A percentile compares a stretch with the other conserved stretches of the same genome.
phyloP scores from a whole-genome alignment of 2,113 vertebrate species.

The Brachyhypopomus occidentalis region DNA sequence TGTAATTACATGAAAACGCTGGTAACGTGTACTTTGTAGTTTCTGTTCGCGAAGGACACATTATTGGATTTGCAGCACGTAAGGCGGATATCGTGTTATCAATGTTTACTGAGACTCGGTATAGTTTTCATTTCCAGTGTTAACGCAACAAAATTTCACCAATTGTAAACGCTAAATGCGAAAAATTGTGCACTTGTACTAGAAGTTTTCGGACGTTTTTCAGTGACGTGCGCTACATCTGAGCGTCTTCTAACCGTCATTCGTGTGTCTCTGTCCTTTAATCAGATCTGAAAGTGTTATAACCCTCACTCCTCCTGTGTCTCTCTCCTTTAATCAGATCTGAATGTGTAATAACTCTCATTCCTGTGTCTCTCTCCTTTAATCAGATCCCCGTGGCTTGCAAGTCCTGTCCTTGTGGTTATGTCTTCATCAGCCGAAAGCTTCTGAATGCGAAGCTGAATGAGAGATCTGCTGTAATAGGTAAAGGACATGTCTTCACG shows the following conservation, averaged over 20 bases:
- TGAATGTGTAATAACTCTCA: too few species aligned
- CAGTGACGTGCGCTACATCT: too few species aligned
- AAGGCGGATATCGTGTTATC: neutral
- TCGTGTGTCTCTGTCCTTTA: constrained; percentile 39
- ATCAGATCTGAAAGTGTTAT: constrained; percentile 74
- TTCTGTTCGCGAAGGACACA: constrained; percentile 1
- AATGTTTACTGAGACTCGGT: neutral
- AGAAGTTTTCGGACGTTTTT: too few species aligned
- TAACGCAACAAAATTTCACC: too few species aligned
- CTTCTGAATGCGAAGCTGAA: constrained; percentile 90
- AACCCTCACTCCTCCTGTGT: neutral
- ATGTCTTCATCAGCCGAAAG: constrained; percentile 96
- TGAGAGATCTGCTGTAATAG: constrained; percentile 84
- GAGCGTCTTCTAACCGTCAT: too few species aligned
- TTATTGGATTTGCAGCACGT: constrained; percentile 27
- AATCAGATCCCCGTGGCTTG: constrained; percentile 94
- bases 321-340: constrained; percentile 75
- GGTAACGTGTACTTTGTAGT: constrained; percentile 6
- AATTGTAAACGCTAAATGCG: too few species aligned
- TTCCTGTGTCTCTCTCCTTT: constrained; percentile 38
- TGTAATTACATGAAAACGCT: neutral
- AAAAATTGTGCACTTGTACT: too few species aligned
- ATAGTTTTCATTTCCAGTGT: too few species aligned
- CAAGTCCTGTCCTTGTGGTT: constrained; percentile 96
- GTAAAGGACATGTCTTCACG: constrained; percentile 61